Base-by-base conservation (phyloP, 2,888 invertebrate genomes). In the Quadriops clusia region DNA sequence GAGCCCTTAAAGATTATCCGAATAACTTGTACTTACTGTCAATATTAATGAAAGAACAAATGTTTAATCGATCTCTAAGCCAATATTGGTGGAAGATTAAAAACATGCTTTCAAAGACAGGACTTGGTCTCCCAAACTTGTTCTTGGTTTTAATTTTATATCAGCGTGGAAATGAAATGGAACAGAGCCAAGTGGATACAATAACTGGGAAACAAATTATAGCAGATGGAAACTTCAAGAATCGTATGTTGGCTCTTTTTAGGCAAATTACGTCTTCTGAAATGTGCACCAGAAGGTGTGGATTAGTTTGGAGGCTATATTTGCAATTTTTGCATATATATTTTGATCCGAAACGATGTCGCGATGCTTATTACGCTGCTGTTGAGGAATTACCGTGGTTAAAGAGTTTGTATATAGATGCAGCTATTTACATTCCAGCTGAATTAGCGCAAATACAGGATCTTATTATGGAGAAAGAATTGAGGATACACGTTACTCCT, bases 401-500 rank as follows among this genome's bases (percentile, higher is more conserved):
- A 30, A 74, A 74, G 55, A 56, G 66, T 3, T 53, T 79, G 23
- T 77, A 78, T 43, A 64, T 75, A 40, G 74, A 76, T 51, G 76
- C 76, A 3, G 72, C 73, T 2, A 69, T 70, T 39, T 67, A 72
- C 44, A 67, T 77, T 20, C 77, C 73, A 17, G 68, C 68, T 36
- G 72, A 75, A 46, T 57, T 76, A 38, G 63, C 68, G 1, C 75
- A 76, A 61, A 69, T 84, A 42, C 77, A 78, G 48, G 84, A 83
- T 61, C 61, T 79, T 33, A 67, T 83, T 49, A 74, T 78, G 30
- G 83, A 83, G 52, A 79, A 81, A 49, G 73, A 75, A 50, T 61
- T 84, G 36, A 66, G 84, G 30, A 64, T 79, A 45, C 84, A 80
- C 57, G 74, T 83, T 23, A 71, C 82, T 23, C 75, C 76, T 1